Conservation (phyloP, 2,113 vertebrate species). For the Phyllostomus discolor region DNA sequence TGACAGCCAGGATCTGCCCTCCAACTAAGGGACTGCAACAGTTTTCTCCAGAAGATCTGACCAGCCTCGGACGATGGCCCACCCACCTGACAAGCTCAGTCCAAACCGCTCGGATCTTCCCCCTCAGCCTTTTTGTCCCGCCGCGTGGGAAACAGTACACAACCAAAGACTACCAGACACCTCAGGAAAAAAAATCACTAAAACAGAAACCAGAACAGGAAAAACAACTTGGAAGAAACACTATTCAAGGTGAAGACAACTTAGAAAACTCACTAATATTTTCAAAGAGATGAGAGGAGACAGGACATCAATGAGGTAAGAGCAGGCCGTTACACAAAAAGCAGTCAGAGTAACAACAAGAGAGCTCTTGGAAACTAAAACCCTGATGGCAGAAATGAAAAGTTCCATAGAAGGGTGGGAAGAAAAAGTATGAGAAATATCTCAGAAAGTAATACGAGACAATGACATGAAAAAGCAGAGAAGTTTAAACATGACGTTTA, state of each 20-base stretch:
- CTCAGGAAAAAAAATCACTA: not conserved
- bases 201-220: not conserved
- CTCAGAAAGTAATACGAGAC: not conserved
- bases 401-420: not conserved
- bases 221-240: not conserved
- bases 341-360: not conserved
- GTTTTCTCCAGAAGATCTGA: not conserved
- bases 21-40: not conserved
- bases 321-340: not conserved
- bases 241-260: not conserved
- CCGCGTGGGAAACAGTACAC: not conserved
- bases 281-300: not conserved
- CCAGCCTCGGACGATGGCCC: not conserved
- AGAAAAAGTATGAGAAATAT: not conserved
- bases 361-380: not conserved
- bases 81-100: not conserved
- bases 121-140: not conserved
- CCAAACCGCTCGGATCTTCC: not conserved
- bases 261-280: not conserved
- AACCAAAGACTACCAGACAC: not conserved
- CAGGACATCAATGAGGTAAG: not conserved
- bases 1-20: not conserved
- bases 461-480: not conserved
- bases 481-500: not conserved
- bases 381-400: not conserved